phyloP scores from a whole-genome alignment of 1,140 invertebrate species.

The Bombus cullumanus region DNA sequence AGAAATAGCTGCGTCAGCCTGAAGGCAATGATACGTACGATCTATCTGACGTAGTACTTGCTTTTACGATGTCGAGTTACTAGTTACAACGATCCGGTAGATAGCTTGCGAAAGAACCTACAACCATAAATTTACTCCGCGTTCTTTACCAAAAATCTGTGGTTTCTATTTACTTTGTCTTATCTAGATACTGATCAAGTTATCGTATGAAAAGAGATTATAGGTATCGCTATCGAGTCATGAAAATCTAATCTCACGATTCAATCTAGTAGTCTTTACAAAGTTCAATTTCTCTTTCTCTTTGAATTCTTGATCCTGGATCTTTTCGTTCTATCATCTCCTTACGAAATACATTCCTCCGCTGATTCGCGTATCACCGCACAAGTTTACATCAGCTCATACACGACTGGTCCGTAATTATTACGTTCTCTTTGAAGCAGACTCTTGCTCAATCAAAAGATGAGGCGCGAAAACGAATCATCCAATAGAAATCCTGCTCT shows the following conservation, averaged over 20 bases:
- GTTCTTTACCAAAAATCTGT: not conserved
- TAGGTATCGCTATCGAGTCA: not conserved
- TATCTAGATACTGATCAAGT: not conserved
- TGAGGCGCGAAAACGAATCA: constrained; percentile 42
- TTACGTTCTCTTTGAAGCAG: constrained; percentile 1
- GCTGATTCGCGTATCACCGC: not conserved
- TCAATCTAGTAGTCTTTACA: not conserved
- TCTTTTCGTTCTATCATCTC: no score
- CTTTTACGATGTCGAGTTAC: not conserved
- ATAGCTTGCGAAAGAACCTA: not conserved
- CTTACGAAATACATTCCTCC: no score
- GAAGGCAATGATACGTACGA: not conserved
- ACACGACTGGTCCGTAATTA: not conserved
- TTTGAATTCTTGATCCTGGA: no score
- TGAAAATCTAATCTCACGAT: not conserved
- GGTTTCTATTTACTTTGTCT: not conserved
- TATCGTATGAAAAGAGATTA: not conserved
- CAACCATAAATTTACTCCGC: not conserved
- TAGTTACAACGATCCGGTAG: not conserved
- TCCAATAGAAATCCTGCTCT: constrained; percentile 53
- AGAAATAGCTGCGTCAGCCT: constrained; percentile 27
- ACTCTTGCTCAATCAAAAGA: not conserved
- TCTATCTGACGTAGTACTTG: not conserved
- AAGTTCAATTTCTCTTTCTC: no score
- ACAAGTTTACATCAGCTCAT: not conserved